Evolutionary conservation across 2,888 invertebrate species (phyloP), one percentile per base, ranked within the genome.

Genomic region (Theodoxus fluviatilis): DNA sequence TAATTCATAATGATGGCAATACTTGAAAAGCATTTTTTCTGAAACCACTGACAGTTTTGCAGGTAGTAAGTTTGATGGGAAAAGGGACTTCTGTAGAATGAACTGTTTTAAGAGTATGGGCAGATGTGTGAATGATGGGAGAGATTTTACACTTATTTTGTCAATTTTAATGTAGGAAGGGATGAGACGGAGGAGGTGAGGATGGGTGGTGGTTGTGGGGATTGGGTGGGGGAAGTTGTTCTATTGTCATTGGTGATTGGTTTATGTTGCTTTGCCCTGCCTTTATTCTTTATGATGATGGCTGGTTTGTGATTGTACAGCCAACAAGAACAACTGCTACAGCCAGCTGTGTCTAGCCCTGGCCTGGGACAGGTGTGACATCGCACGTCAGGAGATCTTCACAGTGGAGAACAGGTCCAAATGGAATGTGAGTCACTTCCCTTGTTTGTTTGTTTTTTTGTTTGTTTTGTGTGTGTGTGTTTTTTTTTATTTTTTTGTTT

Each of bases 331-430:
- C 0, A 79, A 84, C 55, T 80, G 81, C 28, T 78, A 80, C 66
- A 78, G 82, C 22, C 87, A 87, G 80, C 75, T 87, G 59, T 80
- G 84, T 47, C 76, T 87, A 49, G 85, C 87, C 22, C 74, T 87
- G 69, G 84, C 86, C n/a, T 86, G 86, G 85, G 84, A 86, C 73
- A 76, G 86, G 37, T 82, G 83, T 78, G 87, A 87, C 74, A 81
- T 87, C 33, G 87, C 87, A 2, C 71, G 81, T 52, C 79, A 84
- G 69, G 81, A 85, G 70, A 87, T 87, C 64, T 85, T 87, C 73
- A 80, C 79, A 3, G 37, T 74, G 15, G 77, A 75, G 22, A 83
- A 82, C 74, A 75, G 78, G 33, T 74, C 76, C 31, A 74, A 78
- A 55, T 79, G 79, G 78, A 75, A 81, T 78, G 83, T 76, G 63